Conservation (phyloP, 1,140 invertebrate genomes). For the Popillia japonica region DNA sequence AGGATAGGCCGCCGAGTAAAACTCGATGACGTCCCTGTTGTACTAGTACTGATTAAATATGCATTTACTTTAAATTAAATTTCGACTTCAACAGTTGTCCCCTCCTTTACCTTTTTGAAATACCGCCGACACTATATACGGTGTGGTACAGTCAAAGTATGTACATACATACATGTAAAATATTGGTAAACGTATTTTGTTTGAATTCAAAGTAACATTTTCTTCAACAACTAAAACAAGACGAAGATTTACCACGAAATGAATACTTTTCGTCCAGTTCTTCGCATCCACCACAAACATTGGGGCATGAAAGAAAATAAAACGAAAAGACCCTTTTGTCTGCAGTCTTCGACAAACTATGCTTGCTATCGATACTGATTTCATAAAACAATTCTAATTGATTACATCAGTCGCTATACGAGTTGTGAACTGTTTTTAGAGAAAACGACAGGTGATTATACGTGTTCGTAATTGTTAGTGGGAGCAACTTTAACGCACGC, state of each 20-base stretch:
- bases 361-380: neutral
- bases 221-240: no score
- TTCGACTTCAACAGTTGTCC: conserved; percentile 24
- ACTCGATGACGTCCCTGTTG: conserved; percentile 24
- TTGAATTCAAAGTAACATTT: no score
- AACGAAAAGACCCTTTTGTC: neutral
- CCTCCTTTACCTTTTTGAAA: neutral
- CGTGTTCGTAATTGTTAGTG: neutral
- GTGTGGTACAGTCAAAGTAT: neutral
- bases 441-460: neutral
- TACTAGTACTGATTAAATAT: conserved; percentile 42
- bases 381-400: conserved; percentile 7
- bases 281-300: neutral
- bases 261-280: no score
- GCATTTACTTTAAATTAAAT: conserved; percentile 42
- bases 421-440: neutral
- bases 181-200: no score
- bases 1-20: neutral
- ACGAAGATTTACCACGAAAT: no score
- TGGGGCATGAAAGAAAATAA: neutral
- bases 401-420: neutral
- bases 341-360: neutral
- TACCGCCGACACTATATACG: neutral
- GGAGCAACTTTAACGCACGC: neutral
- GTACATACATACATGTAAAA: no score